Conservation (phyloP, 2,888 invertebrate genomes). For the Macaria notata region DNA sequence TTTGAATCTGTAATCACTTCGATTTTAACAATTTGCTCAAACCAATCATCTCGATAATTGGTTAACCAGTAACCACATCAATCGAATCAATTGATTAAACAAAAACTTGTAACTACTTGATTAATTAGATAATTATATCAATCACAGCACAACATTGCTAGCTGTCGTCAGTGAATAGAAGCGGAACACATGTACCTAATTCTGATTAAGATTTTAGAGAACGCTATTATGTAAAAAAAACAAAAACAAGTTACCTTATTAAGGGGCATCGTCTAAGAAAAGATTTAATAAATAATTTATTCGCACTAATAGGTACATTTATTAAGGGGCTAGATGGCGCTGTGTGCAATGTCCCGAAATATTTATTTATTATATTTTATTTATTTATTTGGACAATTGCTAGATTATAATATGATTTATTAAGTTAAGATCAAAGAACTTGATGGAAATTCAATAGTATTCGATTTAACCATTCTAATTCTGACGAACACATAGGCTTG, state of each 20-base stretch:
- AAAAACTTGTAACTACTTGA: constrained; percentile 8
- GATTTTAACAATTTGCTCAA: constrained; percentile 5
- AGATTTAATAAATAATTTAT: neutral
- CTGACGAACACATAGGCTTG: too few species aligned
- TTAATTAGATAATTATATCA: constrained; percentile 15
- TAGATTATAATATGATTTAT: too few species aligned
- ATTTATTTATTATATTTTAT: too few species aligned
- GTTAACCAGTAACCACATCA: constrained; percentile 13
- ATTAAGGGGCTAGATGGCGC: too few species aligned
- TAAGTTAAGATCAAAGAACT: too few species aligned
- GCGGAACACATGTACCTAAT: constrained; percentile 7
- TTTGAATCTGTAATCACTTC: neutral
- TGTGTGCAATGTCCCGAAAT: too few species aligned
- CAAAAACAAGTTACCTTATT: too few species aligned
- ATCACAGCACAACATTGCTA: constrained; percentile 4
- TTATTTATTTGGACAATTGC: too few species aligned
- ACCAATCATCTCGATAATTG: constrained; percentile 6
- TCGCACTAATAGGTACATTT: too few species aligned
- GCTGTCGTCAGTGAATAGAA: constrained; percentile 10
- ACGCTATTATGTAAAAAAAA: constrained; percentile 4
- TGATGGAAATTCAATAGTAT: too few species aligned
- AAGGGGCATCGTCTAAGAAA: too few species aligned
- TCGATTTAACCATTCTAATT: too few species aligned
- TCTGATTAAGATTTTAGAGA: constrained; percentile 1
- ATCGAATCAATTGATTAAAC: constrained; percentile 10